phyloP scores from a whole-genome alignment of 2,888 invertebrate species.

The Aphidius colemani region DNA sequence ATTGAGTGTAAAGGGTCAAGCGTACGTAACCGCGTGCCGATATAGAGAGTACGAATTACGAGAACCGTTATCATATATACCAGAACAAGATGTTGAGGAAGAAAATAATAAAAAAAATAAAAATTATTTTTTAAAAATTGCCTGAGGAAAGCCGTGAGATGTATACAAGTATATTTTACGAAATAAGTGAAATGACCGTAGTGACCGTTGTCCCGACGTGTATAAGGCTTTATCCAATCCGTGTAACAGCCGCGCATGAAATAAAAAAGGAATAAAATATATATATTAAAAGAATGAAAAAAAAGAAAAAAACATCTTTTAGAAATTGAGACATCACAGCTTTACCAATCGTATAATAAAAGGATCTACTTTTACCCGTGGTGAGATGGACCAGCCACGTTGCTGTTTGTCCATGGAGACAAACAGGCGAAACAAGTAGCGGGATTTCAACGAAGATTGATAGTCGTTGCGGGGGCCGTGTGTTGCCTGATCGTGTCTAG shows the following conservation, averaged over 20 bases:
- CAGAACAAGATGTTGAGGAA: conserved; percentile 12
- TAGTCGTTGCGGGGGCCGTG: conserved; percentile 36
- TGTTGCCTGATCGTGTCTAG: conserved; percentile 31
- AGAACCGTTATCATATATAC: conserved; percentile 27
- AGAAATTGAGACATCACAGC: conserved; percentile 15
- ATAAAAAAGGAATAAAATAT: conserved; percentile 17
- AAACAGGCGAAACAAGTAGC: conserved; percentile 50
- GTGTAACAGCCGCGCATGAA: conserved; percentile 21
- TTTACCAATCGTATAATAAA: conserved; percentile 14
- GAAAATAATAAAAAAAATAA: conserved; percentile 16
- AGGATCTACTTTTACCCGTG: conserved; percentile 25
- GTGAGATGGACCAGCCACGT: conserved; percentile 28
- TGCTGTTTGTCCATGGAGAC: conserved; percentile 46
- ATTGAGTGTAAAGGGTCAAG: conserved; percentile 32
- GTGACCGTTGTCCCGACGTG: conserved; percentile 20
- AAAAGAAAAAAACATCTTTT: no score
- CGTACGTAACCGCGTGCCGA: conserved; percentile 31
- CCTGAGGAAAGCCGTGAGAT: conserved; percentile 5
- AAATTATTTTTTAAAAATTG: background rate
- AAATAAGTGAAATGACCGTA: background rate
- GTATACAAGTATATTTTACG: no score
- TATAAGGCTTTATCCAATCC: background rate
- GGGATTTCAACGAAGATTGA: conserved; percentile 50
- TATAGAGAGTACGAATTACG: conserved; percentile 29
- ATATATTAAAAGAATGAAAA: background rate